Base-by-base conservation (phyloP, 1,140 invertebrate species). In the Acromyrmex echinatior region DNA sequence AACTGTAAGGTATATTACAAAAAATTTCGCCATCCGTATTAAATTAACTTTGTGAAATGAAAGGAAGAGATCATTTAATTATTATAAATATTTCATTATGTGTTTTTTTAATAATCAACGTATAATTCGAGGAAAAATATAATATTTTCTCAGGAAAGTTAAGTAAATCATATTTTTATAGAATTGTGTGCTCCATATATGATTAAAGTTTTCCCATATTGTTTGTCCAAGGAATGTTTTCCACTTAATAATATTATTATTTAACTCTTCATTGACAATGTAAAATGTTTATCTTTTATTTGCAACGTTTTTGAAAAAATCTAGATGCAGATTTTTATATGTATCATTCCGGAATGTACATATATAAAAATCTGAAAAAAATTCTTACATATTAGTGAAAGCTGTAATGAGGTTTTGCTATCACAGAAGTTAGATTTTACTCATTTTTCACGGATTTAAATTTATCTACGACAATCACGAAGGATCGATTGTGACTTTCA, bases 31-130 rank as follows among this genome's bases (percentile, higher is more conserved):
- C 45, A 58, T 21, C 10, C 31, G 53, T 18, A 7, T 60, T 60
- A 21, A 16, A 77, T 62, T 62, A 62, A 45, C 9, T 77, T 77
- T 25, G 21, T 35, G 6, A 77, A 77, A 39, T 77, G 3, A 62
- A 45, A 25, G 1, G 39, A 51, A 51, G 66, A 25, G 45, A 70
- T 25, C 14, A 10, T 76, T 60, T 21, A n/a, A 16, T 60, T n/a
- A 60, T 39, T 18, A 5, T 74, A 74, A 10, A 35, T 74, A 58
- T 73, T 35, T 4, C 9, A 31, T 28, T 35, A 76, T 14, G 3
- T 31, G 28, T 0, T 2, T 45, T 16, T 76, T 76, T 2, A 58
- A 39, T 60, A 35, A 58, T 28, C 49, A 53, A 53, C 1, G 6
- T 31, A 25, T 21, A 70, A 18, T 70, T 45, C 28, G 18, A 65